Evolutionary conservation across 2,888 invertebrate species (phyloP).

Genomic region (Diarsia mendica): DNA sequence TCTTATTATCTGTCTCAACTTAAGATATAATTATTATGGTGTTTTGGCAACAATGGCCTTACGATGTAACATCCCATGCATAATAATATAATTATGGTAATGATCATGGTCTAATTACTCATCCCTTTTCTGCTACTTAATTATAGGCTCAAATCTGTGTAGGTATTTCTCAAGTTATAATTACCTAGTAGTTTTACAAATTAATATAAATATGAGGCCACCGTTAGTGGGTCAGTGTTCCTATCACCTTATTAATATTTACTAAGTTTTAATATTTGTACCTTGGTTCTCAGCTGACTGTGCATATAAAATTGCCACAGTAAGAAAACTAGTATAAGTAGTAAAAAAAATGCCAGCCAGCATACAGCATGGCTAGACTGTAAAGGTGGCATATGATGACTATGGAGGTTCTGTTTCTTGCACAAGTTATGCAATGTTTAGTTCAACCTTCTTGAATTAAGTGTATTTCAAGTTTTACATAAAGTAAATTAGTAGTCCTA

Average conservation of each 20-base stretch:
- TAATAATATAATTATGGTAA: not conserved
- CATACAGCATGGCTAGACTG: not conserved
- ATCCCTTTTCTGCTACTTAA: not conserved
- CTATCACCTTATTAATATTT: no score
- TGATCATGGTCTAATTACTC: not conserved
- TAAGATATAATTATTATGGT: not conserved
- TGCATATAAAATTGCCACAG: no score
- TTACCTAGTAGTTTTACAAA: no score
- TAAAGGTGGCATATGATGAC: not conserved
- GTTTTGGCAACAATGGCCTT: slow-evolving; percentile 4
- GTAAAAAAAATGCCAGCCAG: not conserved
- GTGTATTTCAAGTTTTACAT: not conserved
- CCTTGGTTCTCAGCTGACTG: no score
- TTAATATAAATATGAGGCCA: no score
- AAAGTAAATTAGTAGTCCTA: not conserved
- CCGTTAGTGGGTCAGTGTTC: no score
- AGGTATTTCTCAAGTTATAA: not conserved
- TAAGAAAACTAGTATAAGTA: not conserved
- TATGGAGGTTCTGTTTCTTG: not conserved
- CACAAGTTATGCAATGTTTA: not conserved
- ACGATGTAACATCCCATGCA: slow-evolving; percentile 16
- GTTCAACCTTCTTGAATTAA: not conserved
- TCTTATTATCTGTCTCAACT: slow-evolving; percentile 29
- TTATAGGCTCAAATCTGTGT: not conserved
- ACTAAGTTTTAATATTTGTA: no score